These are phyloP conservation scores for Iphiclides podalirius DNA, from an alignment of 2,888 invertebrate genomes.

Conservation along the genomic window DNA sequence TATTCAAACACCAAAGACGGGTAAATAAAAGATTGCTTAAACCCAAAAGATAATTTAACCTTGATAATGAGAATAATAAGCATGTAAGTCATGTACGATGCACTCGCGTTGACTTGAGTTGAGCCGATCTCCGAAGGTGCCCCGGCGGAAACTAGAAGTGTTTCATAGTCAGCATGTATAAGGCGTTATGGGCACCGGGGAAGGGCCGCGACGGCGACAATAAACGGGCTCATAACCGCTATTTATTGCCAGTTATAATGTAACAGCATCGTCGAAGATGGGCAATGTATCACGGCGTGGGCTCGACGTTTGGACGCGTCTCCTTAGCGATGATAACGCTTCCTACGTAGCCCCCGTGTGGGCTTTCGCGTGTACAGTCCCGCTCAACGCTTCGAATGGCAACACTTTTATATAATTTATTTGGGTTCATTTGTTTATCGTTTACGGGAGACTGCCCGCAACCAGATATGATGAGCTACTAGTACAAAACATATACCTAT, in stretches of 20 bases:
- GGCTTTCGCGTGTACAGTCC: slow-evolving; percentile 16
- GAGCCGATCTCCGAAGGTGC: no score
- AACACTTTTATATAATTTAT: not conserved
- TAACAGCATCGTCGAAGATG: slow-evolving; percentile 12
- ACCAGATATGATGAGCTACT: no score
- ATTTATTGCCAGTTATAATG: slow-evolving; percentile 20
- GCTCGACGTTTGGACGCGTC: slow-evolving; percentile 36
- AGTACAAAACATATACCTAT: no score
- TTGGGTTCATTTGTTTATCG: not conserved
- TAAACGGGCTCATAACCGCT: slow-evolving; percentile 12
- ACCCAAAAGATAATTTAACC: no score
- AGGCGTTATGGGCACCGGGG: slow-evolving; percentile 8
- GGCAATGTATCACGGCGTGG: slow-evolving; percentile 39
- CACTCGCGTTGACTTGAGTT: no score
- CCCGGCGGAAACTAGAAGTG: no score
- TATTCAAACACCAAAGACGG: no score
- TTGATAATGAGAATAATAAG: no score
- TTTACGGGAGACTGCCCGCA: no score
- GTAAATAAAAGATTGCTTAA: no score
- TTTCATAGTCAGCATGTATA: no score
- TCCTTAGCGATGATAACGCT: slow-evolving; percentile 25
- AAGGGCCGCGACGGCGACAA: slow-evolving; percentile 18
- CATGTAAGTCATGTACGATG: no score
- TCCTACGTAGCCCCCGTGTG: slow-evolving; percentile 28
- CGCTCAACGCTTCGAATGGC: not conserved